phyloP scores from a whole-genome alignment of 2,797 vertebrate species.

The Macrochelys suwanniensis region DNA sequence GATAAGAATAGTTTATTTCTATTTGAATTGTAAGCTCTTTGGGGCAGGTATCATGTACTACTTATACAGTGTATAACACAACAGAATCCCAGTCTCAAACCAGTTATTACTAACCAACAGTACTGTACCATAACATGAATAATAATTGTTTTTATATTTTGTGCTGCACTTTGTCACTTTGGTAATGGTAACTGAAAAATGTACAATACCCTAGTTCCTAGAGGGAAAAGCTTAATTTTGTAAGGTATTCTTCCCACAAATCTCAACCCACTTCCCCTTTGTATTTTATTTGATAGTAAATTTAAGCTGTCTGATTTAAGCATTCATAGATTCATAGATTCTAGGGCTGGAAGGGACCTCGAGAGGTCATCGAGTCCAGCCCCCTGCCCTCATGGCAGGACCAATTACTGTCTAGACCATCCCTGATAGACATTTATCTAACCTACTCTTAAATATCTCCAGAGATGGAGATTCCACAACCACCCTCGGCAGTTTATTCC shows the following conservation, averaged over 20 bases:
- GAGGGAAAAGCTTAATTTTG: not conserved
- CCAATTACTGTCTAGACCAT: too few relatives aligned
- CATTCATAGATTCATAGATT: too few relatives aligned
- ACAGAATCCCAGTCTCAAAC: not conserved
- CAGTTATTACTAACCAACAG: not conserved
- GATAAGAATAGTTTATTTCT: not conserved
- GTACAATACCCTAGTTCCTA: not conserved
- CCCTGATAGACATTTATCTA: too few relatives aligned
- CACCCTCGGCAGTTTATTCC: too few relatives aligned
- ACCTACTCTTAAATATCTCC: too few relatives aligned
- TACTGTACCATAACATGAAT: too few relatives aligned
- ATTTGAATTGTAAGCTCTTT: not conserved
- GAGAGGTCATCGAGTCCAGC: too few relatives aligned
- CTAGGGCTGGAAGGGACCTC: too few relatives aligned
- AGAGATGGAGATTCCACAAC: too few relatives aligned
- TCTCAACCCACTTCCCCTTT: not conserved
- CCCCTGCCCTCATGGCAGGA: too few relatives aligned
- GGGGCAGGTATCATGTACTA: not conserved
- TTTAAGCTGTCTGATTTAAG: not conserved
- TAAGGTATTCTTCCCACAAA: not conserved
- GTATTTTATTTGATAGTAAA: not conserved
- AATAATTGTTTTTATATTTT: too few relatives aligned
- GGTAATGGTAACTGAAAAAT: not conserved
- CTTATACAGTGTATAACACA: not conserved
- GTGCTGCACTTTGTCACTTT: not conserved